phyloP scores from a whole-genome alignment of 2,113 vertebrate species.

The Antechinus stuartii region DNA sequence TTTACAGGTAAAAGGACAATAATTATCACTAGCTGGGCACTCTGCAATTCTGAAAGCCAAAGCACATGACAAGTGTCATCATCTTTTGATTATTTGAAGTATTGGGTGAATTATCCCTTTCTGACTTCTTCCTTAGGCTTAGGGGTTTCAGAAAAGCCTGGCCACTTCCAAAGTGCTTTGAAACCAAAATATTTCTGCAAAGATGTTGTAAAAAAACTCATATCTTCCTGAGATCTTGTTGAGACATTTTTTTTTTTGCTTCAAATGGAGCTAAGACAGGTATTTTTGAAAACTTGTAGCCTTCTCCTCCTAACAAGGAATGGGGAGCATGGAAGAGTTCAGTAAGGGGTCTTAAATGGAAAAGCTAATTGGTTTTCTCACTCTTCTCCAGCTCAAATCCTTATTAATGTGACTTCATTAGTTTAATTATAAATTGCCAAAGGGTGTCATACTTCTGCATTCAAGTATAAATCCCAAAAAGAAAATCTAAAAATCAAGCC shows the following conservation, averaged over 20 bases:
- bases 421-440: slow-evolving; percentile 64
- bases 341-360: neutral
- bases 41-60: neutral
- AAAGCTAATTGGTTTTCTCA: neutral
- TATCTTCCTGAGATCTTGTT: neutral
- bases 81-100: neutral
- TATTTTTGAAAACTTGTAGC: neutral
- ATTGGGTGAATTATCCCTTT: neutral
- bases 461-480: slow-evolving; percentile 60
- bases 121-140: neutral
- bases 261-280: neutral
- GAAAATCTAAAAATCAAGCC: slow-evolving; percentile 66
- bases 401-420: slow-evolving; percentile 15
- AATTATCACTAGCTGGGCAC: neutral
- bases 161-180: neutral
- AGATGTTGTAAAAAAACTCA: neutral
- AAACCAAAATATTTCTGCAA: neutral
- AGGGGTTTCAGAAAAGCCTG: neutral
- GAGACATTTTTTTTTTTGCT: neutral
- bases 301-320: neutral
- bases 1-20: slow-evolving; percentile 2
- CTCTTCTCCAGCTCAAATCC: slow-evolving; percentile 8
- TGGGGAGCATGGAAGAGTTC: neutral
- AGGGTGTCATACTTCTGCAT: slow-evolving; percentile 15
- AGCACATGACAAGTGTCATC: neutral